Percentiles rank a stretch among this genome's conserved stretches.
These are phyloP conservation scores for Copidosoma aretas DNA, from an alignment of 2,888 invertebrate species.

Conservation along the genomic window DNA sequence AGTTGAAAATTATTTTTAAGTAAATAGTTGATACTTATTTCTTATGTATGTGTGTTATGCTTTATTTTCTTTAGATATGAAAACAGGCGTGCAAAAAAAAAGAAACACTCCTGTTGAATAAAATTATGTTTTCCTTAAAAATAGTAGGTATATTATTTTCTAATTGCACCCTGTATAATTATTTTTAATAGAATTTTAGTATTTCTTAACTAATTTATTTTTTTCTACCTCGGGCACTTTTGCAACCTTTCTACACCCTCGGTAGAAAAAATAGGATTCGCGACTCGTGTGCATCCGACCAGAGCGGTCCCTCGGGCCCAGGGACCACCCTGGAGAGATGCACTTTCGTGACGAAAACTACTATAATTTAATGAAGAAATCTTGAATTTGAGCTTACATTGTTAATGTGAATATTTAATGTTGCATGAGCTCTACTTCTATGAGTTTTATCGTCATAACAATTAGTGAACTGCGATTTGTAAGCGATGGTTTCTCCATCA, in stretches of 20 bases:
- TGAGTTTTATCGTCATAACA: slow-evolving; percentile 1
- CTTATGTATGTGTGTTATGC: slow-evolving; percentile 29
- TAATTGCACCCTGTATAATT: slow-evolving; percentile 27
- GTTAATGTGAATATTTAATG: background rate
- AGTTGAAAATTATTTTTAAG: slow-evolving; percentile 20
- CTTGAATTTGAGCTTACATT: background rate
- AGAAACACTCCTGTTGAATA: background rate
- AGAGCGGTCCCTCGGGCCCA: too few species aligned
- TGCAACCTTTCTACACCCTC: too few species aligned
- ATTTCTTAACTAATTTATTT: background rate
- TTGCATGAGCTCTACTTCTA: background rate
- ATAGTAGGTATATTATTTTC: slow-evolving; percentile 34
- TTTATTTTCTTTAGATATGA: slow-evolving; percentile 35
- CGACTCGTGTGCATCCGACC: too few species aligned
- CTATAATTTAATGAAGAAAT: slow-evolving; percentile 1
- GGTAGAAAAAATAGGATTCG: too few species aligned
- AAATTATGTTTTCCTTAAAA: slow-evolving; percentile 4
- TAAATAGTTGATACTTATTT: slow-evolving; percentile 18
- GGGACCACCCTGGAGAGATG: too few species aligned
- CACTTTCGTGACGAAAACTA: too few species aligned
- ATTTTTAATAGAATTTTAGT: slow-evolving; percentile 18
- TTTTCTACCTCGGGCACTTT: too few species aligned
- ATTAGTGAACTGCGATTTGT: background rate
- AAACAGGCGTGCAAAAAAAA: background rate
- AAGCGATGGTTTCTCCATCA: too few species aligned